A percentile compares a stretch with the other conserved stretches of the same genome.
Conservation (phyloP, 35 echinoderm and acorn worm genomes). For the Strongylocentrotus purpuratus region DNA sequence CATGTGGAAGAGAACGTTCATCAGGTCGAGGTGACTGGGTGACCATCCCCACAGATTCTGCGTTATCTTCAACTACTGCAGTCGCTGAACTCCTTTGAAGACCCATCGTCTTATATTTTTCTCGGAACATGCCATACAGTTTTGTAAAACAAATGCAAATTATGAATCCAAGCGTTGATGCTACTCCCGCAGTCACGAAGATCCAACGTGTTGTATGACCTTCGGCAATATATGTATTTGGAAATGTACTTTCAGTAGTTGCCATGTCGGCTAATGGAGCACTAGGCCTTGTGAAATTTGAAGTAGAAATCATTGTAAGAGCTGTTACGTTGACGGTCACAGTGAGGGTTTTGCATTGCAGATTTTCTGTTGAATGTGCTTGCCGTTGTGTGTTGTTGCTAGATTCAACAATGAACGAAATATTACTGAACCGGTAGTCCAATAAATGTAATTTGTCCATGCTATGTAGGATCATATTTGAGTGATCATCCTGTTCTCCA, state of each 20-base stretch:
- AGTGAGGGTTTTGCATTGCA: background rate
- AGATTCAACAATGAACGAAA: background rate
- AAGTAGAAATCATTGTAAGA: background rate
- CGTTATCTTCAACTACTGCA: background rate
- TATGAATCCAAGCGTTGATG: background rate
- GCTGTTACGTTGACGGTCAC: background rate
- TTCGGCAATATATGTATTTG: too few species aligned
- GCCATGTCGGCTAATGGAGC: background rate
- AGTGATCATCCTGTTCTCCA: background rate
- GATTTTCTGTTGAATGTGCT: too few species aligned
- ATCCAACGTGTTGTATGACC: too few species aligned
- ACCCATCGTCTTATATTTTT: too few species aligned
- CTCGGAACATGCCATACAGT: too few species aligned
- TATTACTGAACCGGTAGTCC: background rate
- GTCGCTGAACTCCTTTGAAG: too few species aligned
- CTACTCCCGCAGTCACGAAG: background rate
- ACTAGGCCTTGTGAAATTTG: background rate
- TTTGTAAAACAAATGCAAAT: background rate
- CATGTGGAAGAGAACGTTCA: background rate
- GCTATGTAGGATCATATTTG: background rate
- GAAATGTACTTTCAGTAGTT: background rate
- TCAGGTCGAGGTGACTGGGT: background rate
- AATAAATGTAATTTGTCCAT: background rate
- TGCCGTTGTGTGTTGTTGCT: background rate
- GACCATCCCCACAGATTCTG: background rate